Percentiles rank a stretch among this genome's conserved stretches.
Evolutionary conservation across 2,888 invertebrate genomes (phyloP).

Genomic region (Notodromas monacha): DNA sequence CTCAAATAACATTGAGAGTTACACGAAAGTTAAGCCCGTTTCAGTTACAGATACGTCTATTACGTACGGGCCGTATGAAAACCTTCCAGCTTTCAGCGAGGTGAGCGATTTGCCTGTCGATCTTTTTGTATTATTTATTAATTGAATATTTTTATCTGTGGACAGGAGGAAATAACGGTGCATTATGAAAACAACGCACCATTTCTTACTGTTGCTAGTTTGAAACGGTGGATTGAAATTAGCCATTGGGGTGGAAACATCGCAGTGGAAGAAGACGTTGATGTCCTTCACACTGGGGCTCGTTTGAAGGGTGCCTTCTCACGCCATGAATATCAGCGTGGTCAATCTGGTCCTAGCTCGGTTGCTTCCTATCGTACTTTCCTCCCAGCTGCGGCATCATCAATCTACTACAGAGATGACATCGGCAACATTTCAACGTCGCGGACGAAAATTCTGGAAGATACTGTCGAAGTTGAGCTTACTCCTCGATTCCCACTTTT

Average conservation of each 20-base stretch:
- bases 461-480: slow-evolving; percentile 79
- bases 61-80: slow-evolving; percentile 57
- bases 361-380: slow-evolving; percentile 39
- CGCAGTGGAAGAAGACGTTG: slow-evolving; percentile 74
- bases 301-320: slow-evolving; percentile 63
- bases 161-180: slow-evolving; percentile 17
- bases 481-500: slow-evolving; percentile 85
- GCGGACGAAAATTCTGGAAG: slow-evolving; percentile 49
- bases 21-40: slow-evolving; percentile 45
- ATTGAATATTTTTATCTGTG: background rate
- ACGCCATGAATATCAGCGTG: slow-evolving; percentile 82
- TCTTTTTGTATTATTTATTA: no score
- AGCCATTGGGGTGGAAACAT: slow-evolving; percentile 93
- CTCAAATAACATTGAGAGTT: slow-evolving; percentile 44
- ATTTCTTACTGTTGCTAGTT: slow-evolving; percentile 59
- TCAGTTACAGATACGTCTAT: slow-evolving; percentile 43
- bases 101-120: slow-evolving; percentile 14
- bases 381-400: slow-evolving; percentile 48
- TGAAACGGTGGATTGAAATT: slow-evolving; percentile 64
- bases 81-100: slow-evolving; percentile 24
- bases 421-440: slow-evolving; percentile 98
- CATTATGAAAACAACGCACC: slow-evolving; percentile 91
- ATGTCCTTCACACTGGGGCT: slow-evolving; percentile 71
- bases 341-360: slow-evolving; percentile 56
- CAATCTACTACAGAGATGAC: slow-evolving; percentile 87